Conservation (phyloP, 2,113 vertebrate genomes). For the Chaenogobius annularis region DNA sequence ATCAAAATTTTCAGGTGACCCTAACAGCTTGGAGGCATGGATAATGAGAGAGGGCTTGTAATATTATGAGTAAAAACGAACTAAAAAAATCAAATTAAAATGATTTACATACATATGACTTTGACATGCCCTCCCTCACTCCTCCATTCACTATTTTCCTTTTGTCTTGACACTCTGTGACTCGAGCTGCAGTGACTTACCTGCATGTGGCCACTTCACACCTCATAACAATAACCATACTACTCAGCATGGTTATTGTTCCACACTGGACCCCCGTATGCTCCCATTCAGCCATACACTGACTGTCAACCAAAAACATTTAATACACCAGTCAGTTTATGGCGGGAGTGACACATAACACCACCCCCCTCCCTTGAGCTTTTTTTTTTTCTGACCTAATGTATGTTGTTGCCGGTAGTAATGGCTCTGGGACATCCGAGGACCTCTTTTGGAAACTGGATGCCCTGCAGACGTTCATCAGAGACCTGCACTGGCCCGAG, state of each 20-base stretch:
- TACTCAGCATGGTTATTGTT: constrained; percentile 86
- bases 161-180: constrained; percentile 70
- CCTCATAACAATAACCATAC: constrained; percentile 87
- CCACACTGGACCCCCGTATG: constrained; percentile 70
- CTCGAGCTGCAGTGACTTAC: constrained; percentile 67
- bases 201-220: constrained; percentile 86
- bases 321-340: constrained; percentile 73
- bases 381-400: constrained; percentile 50
- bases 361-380: constrained; percentile 25
- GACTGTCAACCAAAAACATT: constrained; percentile 60
- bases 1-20: constrained; percentile 66
- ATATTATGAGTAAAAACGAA: constrained; percentile 32
- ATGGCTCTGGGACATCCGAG: constrained; percentile 96
- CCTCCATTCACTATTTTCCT: constrained; percentile 84
- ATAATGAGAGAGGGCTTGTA: constrained; percentile 88
- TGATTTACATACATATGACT: not conserved
- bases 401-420: constrained; percentile 83
- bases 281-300: constrained; percentile 85
- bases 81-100: not conserved
- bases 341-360: constrained; percentile 79
- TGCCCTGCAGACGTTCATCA: constrained; percentile 97
- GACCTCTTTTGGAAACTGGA: constrained; percentile 99
- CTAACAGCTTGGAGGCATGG: constrained; percentile 86
- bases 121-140: constrained; percentile 87
- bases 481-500: constrained; percentile 98